A percentile compares a stretch with the other conserved stretches of the same genome.
Evolutionary conservation across 2,113 vertebrate genomes (phyloP).

Genomic region (Erythrocercus mccallii): DNA sequence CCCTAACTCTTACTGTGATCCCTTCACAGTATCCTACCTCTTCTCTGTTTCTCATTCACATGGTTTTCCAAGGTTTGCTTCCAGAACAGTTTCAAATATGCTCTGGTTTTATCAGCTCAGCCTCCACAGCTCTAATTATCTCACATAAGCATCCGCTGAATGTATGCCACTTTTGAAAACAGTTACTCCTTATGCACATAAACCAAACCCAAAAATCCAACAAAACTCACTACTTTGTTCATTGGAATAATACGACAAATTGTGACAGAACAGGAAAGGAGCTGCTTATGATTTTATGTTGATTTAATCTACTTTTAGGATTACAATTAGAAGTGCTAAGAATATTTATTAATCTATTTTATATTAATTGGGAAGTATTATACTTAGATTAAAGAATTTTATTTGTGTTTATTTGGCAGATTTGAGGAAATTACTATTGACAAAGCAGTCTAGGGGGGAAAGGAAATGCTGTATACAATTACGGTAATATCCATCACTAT

Average conservation of each 20-base stretch:
- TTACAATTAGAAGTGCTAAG: background rate
- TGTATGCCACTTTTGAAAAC: background rate
- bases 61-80: background rate
- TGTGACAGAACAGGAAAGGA: background rate
- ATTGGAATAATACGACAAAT: background rate
- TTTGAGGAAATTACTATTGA: constrained; percentile 27
- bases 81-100: background rate
- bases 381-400: background rate
- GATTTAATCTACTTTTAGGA: background rate
- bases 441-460: background rate
- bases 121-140: background rate
- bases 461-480: background rate
- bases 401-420: background rate
- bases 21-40: background rate
- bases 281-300: background rate
- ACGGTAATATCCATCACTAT: background rate
- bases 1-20: background rate
- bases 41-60: background rate
- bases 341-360: background rate
- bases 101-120: background rate
- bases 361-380: background rate
- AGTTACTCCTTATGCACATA: background rate
- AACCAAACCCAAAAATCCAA: background rate
- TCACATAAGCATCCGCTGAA: background rate
- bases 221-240: background rate